Base-by-base conservation (phyloP, 2,113 vertebrate species). In the Austrofundulus limnaeus region DNA sequence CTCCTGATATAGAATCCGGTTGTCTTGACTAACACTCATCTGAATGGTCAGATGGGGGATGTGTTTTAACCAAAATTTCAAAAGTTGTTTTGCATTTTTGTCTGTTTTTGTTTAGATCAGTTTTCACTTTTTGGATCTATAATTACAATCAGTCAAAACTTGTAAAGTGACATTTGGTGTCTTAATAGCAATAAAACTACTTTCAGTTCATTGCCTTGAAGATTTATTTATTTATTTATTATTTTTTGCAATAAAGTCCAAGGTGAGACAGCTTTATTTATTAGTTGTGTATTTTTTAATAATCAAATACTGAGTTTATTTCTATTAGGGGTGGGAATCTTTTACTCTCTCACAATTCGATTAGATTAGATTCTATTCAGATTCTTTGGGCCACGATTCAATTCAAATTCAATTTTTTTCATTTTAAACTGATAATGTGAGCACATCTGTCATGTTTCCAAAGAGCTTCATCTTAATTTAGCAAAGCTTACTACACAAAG, bases 1-100 rank as follows among this genome's bases (percentile, higher is more conserved):
- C 42, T 64, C 58, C 45, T 24, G n/a, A 51, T 61, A 31, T n/a
- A 17, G 55, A 53, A 61, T 12, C 42, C 17, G 41, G 2, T 16
- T 14, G 38, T 24, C 19, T 41, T 41, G 25, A 20, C 46, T 49
- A 71, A 34, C 50, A 16, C 19, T 9, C 0, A 10, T 2, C 43
- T 23, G 65, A 16, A 13, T 15, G 21, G 43, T 51, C 54, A 21
- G 14, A 6, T 4, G 2, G 38, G 8, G 37, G 24, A 14, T 34
- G 24, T 31, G 2, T 23, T 16, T 41, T 1, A 38, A 38, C 31
- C 8, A 38, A 39, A 17, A 8, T 24, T 55, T 1, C 25, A 25
- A 5, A 34, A 46, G 6, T 7, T 12, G 1, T 50, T 37, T 28
- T 20, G 2, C 47, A 37, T 47, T 51, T 21, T 53, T 46, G 20